Evolutionary conservation across 2,888 invertebrate genomes (phyloP).

Genomic region (Platynereis dumerilii): DNA sequence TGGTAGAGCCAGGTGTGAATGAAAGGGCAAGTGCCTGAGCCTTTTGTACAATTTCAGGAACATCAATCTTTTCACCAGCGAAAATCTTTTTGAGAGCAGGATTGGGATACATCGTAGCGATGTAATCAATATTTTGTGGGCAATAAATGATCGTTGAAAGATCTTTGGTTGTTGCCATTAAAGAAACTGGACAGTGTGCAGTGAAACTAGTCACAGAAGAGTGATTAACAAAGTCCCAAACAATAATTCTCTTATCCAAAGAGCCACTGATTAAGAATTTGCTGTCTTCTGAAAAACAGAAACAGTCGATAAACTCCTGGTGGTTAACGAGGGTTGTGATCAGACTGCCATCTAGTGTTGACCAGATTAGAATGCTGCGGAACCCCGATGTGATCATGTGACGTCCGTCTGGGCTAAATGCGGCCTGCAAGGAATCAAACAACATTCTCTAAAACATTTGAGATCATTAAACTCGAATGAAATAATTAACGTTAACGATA

Average conservation of each 20-base stretch:
- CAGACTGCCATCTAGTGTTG: constrained; percentile 38
- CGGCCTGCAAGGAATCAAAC: no score
- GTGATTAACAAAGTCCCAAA: constrained; percentile 43
- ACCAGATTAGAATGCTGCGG: constrained; percentile 48
- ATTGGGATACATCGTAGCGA: constrained; percentile 45
- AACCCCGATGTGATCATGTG: constrained; percentile 46
- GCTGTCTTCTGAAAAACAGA: constrained; percentile 42
- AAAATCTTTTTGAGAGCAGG: constrained; percentile 21
- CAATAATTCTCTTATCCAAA: constrained; percentile 44
- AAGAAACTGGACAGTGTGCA: constrained; percentile 41
- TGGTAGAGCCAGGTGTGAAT: constrained; percentile 1
- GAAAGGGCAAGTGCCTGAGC: constrained; percentile 16
- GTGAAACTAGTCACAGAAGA: constrained; percentile 43
- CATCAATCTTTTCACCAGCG: neutral
- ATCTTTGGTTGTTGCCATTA: constrained; percentile 39
- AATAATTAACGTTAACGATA: no score
- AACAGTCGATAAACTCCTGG: constrained; percentile 41
- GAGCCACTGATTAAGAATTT: constrained; percentile 43
- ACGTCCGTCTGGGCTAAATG: constrained; percentile 16
- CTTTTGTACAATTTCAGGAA: constrained; percentile 1
- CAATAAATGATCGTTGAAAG: constrained; percentile 40
- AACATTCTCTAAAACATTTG: no score
- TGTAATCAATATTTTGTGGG: constrained; percentile 41
- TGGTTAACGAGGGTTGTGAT: constrained; percentile 47
- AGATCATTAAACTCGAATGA: no score